These are phyloP conservation scores for Orthosia incerta DNA, from an alignment of 2,888 invertebrate genomes.

Conservation along the genomic window DNA sequence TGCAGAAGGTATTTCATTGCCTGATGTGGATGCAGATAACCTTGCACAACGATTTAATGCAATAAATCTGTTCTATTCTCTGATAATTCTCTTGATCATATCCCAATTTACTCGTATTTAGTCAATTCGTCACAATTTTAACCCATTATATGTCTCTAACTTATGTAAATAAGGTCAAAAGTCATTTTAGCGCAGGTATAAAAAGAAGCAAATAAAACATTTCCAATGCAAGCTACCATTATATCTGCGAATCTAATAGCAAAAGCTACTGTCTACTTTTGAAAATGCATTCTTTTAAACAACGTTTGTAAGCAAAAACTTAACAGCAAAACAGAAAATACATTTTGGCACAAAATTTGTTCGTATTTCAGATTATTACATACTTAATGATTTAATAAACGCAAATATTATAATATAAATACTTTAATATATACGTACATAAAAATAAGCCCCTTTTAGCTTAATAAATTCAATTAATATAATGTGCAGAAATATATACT, in stretches of 20 bases:
- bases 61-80: not conserved
- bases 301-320: constrained; percentile 41
- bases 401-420: constrained; percentile 33
- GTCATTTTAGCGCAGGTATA: not conserved
- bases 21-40: not conserved
- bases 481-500: constrained; percentile 41
- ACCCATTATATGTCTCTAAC: constrained; percentile 1
- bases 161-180: constrained; percentile 6
- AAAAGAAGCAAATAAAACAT: constrained; percentile 33
- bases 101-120: not conserved
- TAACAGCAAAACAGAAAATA: constrained; percentile 47
- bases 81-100: not conserved
- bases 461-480: constrained; percentile 37
- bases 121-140: not conserved
- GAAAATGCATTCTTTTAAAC: constrained; percentile 42
- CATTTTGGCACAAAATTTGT: constrained; percentile 61
- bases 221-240: not conserved
- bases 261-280: constrained; percentile 26
- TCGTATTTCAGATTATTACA: constrained; percentile 45
- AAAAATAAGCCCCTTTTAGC: constrained; percentile 22
- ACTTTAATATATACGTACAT: constrained; percentile 51
- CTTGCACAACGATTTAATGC: constrained; percentile 6
- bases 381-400: constrained; percentile 44
- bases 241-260: constrained; percentile 10
- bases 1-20: constrained; percentile 9